Conservation (phyloP, 2,888 invertebrate species). For the Chrysolina oricalcia region DNA sequence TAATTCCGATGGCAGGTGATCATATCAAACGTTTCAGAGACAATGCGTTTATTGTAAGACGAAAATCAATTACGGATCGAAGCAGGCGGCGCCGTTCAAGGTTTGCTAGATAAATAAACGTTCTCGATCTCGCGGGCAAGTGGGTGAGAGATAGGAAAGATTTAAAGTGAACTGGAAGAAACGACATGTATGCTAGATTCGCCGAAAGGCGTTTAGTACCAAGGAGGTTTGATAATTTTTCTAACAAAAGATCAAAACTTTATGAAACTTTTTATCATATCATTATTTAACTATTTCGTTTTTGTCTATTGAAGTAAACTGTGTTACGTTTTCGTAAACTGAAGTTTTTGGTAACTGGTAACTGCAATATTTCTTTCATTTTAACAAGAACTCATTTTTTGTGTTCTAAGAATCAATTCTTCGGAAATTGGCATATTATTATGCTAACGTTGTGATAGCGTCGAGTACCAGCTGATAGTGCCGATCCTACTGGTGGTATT, state of each 20-base stretch:
- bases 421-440: no score
- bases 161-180: slow-evolving; percentile 26
- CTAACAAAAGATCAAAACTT: background rate
- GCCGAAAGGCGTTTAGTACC: background rate
- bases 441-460: no score
- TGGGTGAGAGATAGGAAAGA: slow-evolving; percentile 55
- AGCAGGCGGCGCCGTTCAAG: slow-evolving; percentile 65
- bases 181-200: background rate
- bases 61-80: slow-evolving; percentile 62
- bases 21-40: slow-evolving; percentile 45
- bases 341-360: no score
- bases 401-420: no score
- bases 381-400: no score
- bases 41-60: slow-evolving; percentile 56
- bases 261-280: no score
- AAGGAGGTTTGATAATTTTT: background rate
- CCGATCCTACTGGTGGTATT: background rate
- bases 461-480: no score
- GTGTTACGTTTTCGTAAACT: background rate
- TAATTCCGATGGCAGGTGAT: slow-evolving; percentile 47
- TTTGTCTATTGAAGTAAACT: no score
- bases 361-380: no score
- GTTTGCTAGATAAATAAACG: slow-evolving; percentile 60
- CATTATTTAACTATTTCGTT: no score
- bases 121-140: slow-evolving; percentile 52